Evolutionary conservation across 2,113 vertebrate genomes (phyloP).

Genomic region (Pelodiscus sinensis): DNA sequence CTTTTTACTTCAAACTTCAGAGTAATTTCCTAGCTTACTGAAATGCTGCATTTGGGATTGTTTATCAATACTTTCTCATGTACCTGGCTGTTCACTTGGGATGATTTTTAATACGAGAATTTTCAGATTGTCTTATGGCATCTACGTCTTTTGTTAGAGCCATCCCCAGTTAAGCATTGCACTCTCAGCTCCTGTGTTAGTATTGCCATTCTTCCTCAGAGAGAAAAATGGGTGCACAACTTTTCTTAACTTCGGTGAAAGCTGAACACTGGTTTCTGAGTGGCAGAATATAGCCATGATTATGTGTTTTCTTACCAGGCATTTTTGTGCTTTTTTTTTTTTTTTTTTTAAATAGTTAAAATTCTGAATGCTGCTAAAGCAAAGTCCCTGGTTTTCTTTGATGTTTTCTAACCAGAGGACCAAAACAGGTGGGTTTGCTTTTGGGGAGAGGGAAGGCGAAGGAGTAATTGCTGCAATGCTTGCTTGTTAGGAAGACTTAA

Average conservation of each 20-base stretch:
- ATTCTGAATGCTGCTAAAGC: constrained; percentile 5
- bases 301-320: constrained; percentile 16
- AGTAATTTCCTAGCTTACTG: constrained; percentile 44
- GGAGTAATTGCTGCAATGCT: not conserved
- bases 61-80: constrained; percentile 51
- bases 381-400: constrained; percentile 21
- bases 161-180: not conserved
- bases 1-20: constrained; percentile 45
- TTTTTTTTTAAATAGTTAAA: constrained; percentile 9
- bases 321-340: not conserved
- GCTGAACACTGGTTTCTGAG: constrained; percentile 20
- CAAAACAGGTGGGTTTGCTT: not conserved
- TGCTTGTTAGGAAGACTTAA: constrained; percentile 39
- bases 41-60: constrained; percentile 49
- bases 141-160: constrained; percentile 31
- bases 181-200: not conserved
- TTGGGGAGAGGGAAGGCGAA: too few species aligned
- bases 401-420: not conserved
- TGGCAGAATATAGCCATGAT: not conserved
- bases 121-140: constrained; percentile 15
- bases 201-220: not conserved
- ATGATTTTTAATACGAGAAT: constrained; percentile 50
- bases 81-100: constrained; percentile 46
- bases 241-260: constrained; percentile 34
- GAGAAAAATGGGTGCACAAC: constrained; percentile 30